Evolutionary conservation across 1,140 invertebrate species (phyloP).

Genomic region (Drosophila ercepeae): DNA sequence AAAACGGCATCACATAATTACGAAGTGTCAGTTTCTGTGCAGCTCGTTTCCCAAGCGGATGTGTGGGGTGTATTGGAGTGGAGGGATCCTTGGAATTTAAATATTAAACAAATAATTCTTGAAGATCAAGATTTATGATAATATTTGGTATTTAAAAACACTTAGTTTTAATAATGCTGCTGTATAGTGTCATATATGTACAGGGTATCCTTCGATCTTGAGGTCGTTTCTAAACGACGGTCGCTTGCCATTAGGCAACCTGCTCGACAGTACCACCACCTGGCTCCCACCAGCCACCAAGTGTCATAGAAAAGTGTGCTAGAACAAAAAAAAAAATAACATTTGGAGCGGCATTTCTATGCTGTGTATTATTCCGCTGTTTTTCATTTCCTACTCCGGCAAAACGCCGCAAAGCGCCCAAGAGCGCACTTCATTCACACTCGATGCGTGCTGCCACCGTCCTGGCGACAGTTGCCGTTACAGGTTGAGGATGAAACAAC

Average conservation of each 20-base stretch:
- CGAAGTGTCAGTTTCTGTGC: conserved; percentile 38
- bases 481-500: conserved; percentile 13
- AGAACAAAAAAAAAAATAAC: conserved; percentile 49
- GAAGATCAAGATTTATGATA: too few species aligned
- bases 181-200: not conserved
- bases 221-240: not conserved
- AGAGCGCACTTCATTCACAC: conserved; percentile 81
- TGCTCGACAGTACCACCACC: conserved; percentile 38
- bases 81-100: not conserved
- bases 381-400: conserved; percentile 61
- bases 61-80: not conserved
- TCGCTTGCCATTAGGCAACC: conserved; percentile 41
- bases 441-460: conserved; percentile 63
- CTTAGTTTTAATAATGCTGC: too few species aligned
- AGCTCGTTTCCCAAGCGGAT: not conserved
- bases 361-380: conserved; percentile 49
- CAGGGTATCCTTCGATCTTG: not conserved
- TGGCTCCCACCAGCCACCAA: conserved; percentile 52
- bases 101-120: not conserved
- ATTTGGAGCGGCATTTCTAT: conserved; percentile 67
- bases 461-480: conserved; percentile 43
- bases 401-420: conserved; percentile 73
- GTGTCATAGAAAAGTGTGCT: conserved; percentile 67
- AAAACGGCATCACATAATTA: conserved; percentile 74
- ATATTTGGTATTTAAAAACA: too few species aligned